These are phyloP conservation scores for Macroramphosus scolopax DNA, from an alignment of 2,797 vertebrate genomes.

Conservation along the genomic window DNA sequence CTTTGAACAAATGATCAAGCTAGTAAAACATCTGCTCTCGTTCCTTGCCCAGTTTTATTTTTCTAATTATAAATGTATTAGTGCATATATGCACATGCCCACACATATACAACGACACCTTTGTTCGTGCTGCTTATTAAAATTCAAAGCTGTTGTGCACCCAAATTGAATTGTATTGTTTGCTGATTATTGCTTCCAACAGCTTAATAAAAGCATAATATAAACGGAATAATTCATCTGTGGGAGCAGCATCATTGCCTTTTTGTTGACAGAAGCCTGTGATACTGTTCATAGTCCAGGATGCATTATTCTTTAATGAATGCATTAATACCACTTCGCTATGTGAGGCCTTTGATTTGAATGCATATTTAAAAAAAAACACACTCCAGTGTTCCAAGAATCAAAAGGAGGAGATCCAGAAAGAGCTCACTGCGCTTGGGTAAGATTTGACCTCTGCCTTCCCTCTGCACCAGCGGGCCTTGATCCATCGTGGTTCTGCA, in stretches of 20 bases:
- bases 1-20: constrained; percentile 12
- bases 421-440: constrained; percentile 8
- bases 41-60: constrained; percentile 9
- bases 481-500: constrained; percentile 29
- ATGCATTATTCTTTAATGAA: constrained; percentile 25
- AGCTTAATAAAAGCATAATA: constrained; percentile 37
- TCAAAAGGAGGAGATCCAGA: neutral
- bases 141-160: neutral
- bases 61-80: constrained; percentile 4
- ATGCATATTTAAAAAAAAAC: constrained; percentile 2
- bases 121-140: neutral
- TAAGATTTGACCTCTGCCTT: constrained; percentile 16
- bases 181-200: constrained; percentile 15
- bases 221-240: constrained; percentile 56
- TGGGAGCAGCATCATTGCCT: constrained; percentile 17
- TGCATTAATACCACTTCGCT: constrained; percentile 8
- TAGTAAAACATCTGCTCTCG: neutral
- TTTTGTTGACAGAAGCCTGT: constrained; percentile 34
- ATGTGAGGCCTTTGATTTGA: neutral
- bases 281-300: constrained; percentile 20
- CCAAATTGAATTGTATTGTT: too few relatives aligned
- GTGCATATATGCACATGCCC: neutral
- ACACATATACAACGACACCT: too few relatives aligned
- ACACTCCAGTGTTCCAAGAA: constrained; percentile 1
- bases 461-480: constrained; percentile 19